Evolutionary conservation across 2,797 vertebrate genomes (phyloP).

Genomic region (Australoheros facetus): DNA sequence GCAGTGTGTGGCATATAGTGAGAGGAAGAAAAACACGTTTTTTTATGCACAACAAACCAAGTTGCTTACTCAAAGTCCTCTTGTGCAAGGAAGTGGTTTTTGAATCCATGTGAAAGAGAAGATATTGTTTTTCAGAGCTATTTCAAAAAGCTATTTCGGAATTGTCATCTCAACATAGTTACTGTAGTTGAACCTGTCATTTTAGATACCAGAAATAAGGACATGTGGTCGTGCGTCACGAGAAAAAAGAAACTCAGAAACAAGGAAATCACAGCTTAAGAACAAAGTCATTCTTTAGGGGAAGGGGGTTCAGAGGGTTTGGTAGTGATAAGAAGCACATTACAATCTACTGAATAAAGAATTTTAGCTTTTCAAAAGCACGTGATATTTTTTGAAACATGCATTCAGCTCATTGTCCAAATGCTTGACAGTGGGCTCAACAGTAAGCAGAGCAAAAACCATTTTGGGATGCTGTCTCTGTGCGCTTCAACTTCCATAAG

Average conservation of each 20-base stretch:
- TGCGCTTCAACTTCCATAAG: background rate
- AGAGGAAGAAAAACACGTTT: slow-evolving; percentile 19
- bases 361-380: background rate
- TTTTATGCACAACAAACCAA: slow-evolving; percentile 52
- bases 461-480: background rate
- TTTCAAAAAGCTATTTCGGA: slow-evolving; percentile 72
- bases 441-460: background rate
- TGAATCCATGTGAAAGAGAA: slow-evolving; percentile 59
- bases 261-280: slow-evolving; percentile 52
- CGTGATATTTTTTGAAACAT: background rate
- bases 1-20: slow-evolving; percentile 45
- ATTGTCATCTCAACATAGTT: slow-evolving; percentile 70
- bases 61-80: slow-evolving; percentile 51
- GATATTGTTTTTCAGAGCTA: slow-evolving; percentile 70
- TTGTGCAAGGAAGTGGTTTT: slow-evolving; percentile 73
- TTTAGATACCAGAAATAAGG: slow-evolving; percentile 72
- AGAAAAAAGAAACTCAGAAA: slow-evolving; percentile 58
- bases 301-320: slow-evolving; percentile 14
- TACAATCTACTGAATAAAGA: background rate
- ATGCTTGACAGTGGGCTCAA: background rate
- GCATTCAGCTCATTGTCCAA: background rate
- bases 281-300: slow-evolving; percentile 20
- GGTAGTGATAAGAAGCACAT: slow-evolving; percentile 3
- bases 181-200: slow-evolving; percentile 68
- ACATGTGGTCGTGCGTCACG: slow-evolving; percentile 40